phyloP scores from a whole-genome alignment of 2,888 invertebrate species.

The Stictocephala bisonia region DNA sequence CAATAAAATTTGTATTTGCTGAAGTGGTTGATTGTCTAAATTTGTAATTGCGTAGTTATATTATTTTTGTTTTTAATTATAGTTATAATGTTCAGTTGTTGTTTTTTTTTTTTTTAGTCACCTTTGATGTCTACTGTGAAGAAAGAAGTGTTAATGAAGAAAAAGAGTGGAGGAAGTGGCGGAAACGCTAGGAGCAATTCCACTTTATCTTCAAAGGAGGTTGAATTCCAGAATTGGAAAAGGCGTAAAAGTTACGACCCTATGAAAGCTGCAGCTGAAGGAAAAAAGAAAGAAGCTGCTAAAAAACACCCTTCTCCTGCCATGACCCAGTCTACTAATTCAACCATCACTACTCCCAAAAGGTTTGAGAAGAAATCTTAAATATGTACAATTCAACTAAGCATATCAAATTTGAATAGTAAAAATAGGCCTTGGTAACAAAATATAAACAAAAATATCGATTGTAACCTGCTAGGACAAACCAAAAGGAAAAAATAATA shows the following conservation, averaged over 20 bases:
- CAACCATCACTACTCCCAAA: constrained; percentile 60
- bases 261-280: constrained; percentile 92
- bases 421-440: too few species aligned
- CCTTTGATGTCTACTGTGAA: constrained; percentile 51
- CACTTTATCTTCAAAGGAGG: constrained; percentile 80
- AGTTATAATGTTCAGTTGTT: too few species aligned
- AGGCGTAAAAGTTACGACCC: constrained; percentile 96
- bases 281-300: constrained; percentile 69
- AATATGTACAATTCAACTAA: too few species aligned
- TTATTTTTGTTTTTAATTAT: background rate
- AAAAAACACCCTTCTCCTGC: constrained; percentile 50
- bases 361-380: constrained; percentile 57
- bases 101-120: constrained; percentile 51
- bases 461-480: too few species aligned
- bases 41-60: background rate
- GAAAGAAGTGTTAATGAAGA: constrained; percentile 67
- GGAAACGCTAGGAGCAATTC: constrained; percentile 75
- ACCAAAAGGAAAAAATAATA: too few species aligned
- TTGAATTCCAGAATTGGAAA: constrained; percentile 95
- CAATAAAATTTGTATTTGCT: too few species aligned
- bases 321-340: constrained; percentile 59
- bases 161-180: constrained; percentile 65
- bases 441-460: too few species aligned
- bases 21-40: too few species aligned
- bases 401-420: too few species aligned